phyloP scores from a whole-genome alignment of 2,888 invertebrate genomes.

The Drepana falcataria region DNA sequence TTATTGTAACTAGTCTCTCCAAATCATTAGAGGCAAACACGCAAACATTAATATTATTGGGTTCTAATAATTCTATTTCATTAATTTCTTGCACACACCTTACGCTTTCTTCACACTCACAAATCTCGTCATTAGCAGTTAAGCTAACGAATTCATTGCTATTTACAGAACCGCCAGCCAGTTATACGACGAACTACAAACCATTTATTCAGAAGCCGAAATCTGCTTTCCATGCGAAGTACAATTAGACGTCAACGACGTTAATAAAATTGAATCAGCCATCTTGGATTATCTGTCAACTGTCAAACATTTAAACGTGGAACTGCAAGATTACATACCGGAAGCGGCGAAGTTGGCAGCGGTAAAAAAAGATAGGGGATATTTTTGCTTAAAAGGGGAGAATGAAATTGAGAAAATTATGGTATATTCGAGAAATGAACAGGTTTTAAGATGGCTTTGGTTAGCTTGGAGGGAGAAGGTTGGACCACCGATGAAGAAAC shows the following conservation, averaged over 20 bases:
- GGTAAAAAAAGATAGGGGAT: constrained; percentile 11
- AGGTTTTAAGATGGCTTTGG: constrained; percentile 81
- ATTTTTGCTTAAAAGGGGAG: constrained; percentile 80
- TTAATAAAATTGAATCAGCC: constrained; percentile 40
- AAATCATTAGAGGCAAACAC: too few relatives aligned
- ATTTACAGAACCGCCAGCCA: constrained; percentile 60
- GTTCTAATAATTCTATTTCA: too few relatives aligned
- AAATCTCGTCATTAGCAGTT: too few relatives aligned
- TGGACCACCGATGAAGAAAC: constrained; percentile 73
- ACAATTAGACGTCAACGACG: constrained; percentile 21
- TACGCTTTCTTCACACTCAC: too few relatives aligned
- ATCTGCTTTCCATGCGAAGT: constrained; percentile 67
- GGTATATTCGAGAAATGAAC: constrained; percentile 61
- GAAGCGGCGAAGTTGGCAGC: constrained; percentile 26
- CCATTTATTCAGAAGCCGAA: constrained; percentile 78
- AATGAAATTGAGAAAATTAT: constrained; percentile 81
- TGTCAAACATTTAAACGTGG: constrained; percentile 19
- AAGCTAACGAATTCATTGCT: neutral
- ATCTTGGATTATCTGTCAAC: constrained; percentile 40
- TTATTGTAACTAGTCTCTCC: too few relatives aligned
- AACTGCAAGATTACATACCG: constrained; percentile 15
- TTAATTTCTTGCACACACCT: too few relatives aligned
- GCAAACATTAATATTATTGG: too few relatives aligned
- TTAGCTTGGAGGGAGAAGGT: constrained; percentile 81
- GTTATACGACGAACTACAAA: constrained; percentile 73